Base-by-base conservation (phyloP, 1,140 invertebrate species). In the Platorchestia sp. region DNA sequence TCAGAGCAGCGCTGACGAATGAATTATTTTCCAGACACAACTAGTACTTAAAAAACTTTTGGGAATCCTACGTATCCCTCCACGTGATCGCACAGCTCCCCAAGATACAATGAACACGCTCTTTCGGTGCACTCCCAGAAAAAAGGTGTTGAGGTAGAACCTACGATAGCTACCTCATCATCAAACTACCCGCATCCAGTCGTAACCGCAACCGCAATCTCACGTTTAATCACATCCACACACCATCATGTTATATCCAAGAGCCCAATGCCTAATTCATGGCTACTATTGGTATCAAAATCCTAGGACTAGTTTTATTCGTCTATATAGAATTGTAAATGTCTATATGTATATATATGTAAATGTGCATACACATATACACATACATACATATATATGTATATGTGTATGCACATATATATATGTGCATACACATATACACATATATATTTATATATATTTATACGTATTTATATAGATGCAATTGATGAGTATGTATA, bases 401-500 rank as follows among this genome's bases (percentile, higher is more conserved):
- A n/a, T n/a, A n/a, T n/a, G n/a, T n/a, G n/a, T n/a, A n/a, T n/a
- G n/a, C n/a, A n/a, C n/a, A n/a, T n/a, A n/a, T n/a, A n/a, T n/a
- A 19, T 75, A 75, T 75, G 14, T 75, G 40, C 40, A 14, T 75
- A 75, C 40, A 27, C 41, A 89, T 41, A 41, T 10, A 27, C 16
- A 22, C 41, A n/a, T 89, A 89, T 27, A 27, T 89, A 89, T 89
- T 89, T 89, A 89, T 89, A 93, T 93, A 45, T 44, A 93, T 93
- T 22, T 75, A 75, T 75, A 75, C 59, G 59, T 45, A 93, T 93
- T 45, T 90, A 90, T 90, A 90, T 44, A 90, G 22, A 90, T 90
- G 87, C 87, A 90, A 42, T 90, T 22, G 87, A 90, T 93, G 45
- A 45, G 91, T 93, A 93, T 93, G 91, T 93, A 93, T 93, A 93